A percentile compares a stretch with the other conserved stretches of the same genome.
These are phyloP conservation scores for Pygmarrhopalites habei DNA, from an alignment of 1,140 invertebrate species.

Conservation along the genomic window DNA sequence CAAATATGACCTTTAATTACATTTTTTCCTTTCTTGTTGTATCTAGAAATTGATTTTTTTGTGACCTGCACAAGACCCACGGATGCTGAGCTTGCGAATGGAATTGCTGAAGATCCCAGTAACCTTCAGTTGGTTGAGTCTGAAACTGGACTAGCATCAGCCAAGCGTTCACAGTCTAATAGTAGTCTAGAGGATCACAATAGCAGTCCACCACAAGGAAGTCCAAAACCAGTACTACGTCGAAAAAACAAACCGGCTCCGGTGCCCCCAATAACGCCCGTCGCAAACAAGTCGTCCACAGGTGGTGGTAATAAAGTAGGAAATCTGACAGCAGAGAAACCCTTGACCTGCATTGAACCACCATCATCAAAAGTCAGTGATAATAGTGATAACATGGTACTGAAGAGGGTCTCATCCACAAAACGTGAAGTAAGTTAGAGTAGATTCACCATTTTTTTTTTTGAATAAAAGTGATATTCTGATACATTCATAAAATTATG, in stretches of 20 bases:
- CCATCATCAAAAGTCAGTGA: no score
- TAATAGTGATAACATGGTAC: no score
- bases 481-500: no score
- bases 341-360: no score
- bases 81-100: constrained; percentile 7
- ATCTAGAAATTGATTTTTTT: constrained; percentile 41
- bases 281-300: no score
- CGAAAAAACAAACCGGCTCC: constrained; percentile 42
- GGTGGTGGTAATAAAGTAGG: no score
- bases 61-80: constrained; percentile 34
- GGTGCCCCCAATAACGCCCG: constrained; percentile 38
- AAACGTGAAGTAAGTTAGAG: no score
- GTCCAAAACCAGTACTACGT: constrained; percentile 60
- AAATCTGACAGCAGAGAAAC: no score
- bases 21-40: no score
- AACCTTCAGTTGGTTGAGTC: not conserved
- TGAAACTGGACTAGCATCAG: constrained; percentile 30
- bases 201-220: constrained; percentile 56
- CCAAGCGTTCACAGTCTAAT: constrained; percentile 59
- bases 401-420: not conserved
- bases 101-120: not conserved
- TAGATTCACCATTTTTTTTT: no score
- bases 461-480: no score
- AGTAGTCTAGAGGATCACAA: constrained; percentile 50
- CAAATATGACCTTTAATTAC: no score